These are phyloP conservation scores for fruit fly (Drosophila melanogaster) DNA, from an alignment of 1,140 invertebrate genomes.

Conservation along the genomic window Release_6_plus_ISO1_MT NT_033777.3:16388501-16389000, in stretches of 20 bases:
- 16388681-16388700: slow-evolving; percentile 28
- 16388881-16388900: slow-evolving; percentile 48
- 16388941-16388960: slow-evolving; percentile 7
- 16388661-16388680: slow-evolving; percentile 39
- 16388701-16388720: slow-evolving; percentile 6
- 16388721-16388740: slow-evolving; percentile 43
- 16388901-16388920: slow-evolving; percentile 82
- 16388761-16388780: slow-evolving; percentile 26
- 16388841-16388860: slow-evolving; percentile 44
- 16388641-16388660: slow-evolving; percentile 66
- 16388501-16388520: slow-evolving; percentile 82
- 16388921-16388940: slow-evolving; percentile 34
- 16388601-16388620: slow-evolving; percentile 77
- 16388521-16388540: slow-evolving; percentile 62
- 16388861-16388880: slow-evolving; percentile 43
- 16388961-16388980: neutral
- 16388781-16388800: slow-evolving; percentile 62
- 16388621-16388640: slow-evolving; percentile 82
- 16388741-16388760: slow-evolving; percentile 27
- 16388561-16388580: slow-evolving; percentile 34
- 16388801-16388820: slow-evolving; percentile 47
- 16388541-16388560: slow-evolving; percentile 68
- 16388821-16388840: slow-evolving; percentile 58
- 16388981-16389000: slow-evolving; percentile 11
- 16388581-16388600: slow-evolving; percentile 29